These are phyloP conservation scores for Helicolenus hilgendorfi DNA, from an alignment of 2,797 vertebrate genomes.

Conservation along the genomic window DNA sequence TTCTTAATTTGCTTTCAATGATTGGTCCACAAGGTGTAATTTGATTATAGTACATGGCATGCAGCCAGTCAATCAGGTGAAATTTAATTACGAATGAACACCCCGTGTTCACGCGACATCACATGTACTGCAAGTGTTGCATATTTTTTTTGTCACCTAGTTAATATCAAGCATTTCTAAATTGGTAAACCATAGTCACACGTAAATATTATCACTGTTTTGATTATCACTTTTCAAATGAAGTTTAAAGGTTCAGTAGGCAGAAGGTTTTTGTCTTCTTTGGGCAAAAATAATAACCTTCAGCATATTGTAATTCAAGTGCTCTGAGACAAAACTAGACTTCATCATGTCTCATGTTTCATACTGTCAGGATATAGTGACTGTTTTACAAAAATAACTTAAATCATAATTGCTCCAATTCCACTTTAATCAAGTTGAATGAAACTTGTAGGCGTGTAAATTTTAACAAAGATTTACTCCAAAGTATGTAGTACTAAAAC, in stretches of 20 bases:
- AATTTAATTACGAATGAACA: constrained; percentile 42
- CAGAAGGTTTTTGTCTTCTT: no score
- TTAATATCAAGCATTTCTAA: not conserved
- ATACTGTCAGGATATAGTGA: no score
- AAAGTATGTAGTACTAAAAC: no score
- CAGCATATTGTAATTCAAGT: no score
- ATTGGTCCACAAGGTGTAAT: constrained; percentile 34
- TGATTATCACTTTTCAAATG: not conserved
- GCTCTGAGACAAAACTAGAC: no score
- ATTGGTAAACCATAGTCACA: not conserved
- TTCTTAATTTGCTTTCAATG: constrained; percentile 48
- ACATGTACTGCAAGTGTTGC: not conserved
- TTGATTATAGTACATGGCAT: constrained; percentile 18
- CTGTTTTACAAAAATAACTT: no score
- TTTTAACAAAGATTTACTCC: no score
- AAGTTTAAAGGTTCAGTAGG: no score
- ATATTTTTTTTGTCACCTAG: not conserved
- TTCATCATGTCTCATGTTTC: no score
- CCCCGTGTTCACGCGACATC: not conserved
- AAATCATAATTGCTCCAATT: no score
- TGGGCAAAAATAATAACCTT: no score
- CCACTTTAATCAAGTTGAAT: not conserved
- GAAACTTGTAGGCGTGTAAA: not conserved
- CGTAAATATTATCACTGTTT: not conserved
- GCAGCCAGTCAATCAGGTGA: constrained; percentile 37